phyloP scores from a whole-genome alignment of 2,113 vertebrate genomes.

The Oncorhynchus tshawytscha region DNA sequence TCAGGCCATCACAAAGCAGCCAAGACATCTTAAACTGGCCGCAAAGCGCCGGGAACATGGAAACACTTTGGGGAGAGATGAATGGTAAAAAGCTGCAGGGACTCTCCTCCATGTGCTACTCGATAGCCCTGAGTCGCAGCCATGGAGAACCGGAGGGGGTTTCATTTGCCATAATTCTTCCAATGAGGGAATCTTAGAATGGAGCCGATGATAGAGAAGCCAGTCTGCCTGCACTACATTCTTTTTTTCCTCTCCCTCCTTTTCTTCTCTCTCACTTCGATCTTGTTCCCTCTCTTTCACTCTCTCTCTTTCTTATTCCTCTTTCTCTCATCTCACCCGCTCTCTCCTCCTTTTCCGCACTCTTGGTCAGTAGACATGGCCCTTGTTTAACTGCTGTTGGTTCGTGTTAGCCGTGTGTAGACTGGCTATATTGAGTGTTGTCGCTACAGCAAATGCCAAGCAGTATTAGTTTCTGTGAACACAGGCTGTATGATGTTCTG shows the following conservation, averaged over 20 bases:
- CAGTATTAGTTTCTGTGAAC: not conserved
- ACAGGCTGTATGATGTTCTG: not conserved
- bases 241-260: not conserved
- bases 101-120: conserved; percentile 59
- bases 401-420: not conserved
- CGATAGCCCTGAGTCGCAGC: conserved; percentile 36
- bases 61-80: conserved; percentile 68
- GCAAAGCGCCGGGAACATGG: conserved; percentile 75
- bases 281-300: not conserved
- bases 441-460: conserved; percentile 25
- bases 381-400: conserved; percentile 29
- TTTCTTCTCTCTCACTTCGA: conserved; percentile 12
- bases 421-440: conserved; percentile 4
- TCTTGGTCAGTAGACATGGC: conserved; percentile 32
- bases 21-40: conserved; percentile 72
- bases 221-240: not conserved
- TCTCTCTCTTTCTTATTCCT: not conserved
- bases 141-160: conserved; percentile 34
- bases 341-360: not conserved
- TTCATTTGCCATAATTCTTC: conserved; percentile 46
- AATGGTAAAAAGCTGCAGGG: conserved; percentile 73
- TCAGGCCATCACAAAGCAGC: conserved; percentile 67
- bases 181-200: conserved; percentile 39
- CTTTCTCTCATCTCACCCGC: not conserved
- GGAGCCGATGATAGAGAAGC: conserved; percentile 36